These are phyloP conservation scores for Ophioninae sp. DNA, from an alignment of 2,888 invertebrate genomes.

Conservation along the genomic window DNA sequence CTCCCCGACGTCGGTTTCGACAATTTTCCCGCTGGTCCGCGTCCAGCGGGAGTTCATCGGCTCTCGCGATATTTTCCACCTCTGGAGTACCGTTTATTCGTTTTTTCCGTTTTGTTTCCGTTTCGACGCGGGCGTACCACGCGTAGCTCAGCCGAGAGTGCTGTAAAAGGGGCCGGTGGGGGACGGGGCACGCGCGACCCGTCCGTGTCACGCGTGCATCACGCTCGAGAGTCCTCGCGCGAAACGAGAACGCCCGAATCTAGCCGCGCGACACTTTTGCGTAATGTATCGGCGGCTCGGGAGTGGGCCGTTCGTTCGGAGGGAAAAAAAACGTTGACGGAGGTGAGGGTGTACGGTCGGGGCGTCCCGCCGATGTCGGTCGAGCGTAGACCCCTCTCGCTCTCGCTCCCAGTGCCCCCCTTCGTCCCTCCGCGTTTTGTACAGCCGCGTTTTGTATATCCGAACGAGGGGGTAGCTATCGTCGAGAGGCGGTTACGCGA, in stretches of 20 bases:
- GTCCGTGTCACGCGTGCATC: not conserved
- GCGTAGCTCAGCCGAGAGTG: constrained; percentile 53
- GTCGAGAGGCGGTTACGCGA: no score
- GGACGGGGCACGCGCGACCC: constrained; percentile 39
- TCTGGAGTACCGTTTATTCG: not conserved
- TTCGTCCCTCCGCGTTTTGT: constrained; percentile 3
- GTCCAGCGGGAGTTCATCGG: no score
- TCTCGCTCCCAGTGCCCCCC: constrained; percentile 1
- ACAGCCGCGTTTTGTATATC: no score
- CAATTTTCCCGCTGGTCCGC: no score
- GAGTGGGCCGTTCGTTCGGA: constrained; percentile 79
- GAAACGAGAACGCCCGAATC: not conserved
- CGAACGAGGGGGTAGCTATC: no score
- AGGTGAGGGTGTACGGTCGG: no score
- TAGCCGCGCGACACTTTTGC: constrained; percentile 45
- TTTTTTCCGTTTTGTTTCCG: not conserved
- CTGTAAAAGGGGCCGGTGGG: constrained; percentile 18
- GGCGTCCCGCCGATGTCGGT: constrained; percentile 68
- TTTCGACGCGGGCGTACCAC: no score
- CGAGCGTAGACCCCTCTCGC: constrained; percentile 57
- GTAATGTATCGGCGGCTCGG: constrained; percentile 80
- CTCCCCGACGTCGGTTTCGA: no score
- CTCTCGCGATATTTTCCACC: no score
- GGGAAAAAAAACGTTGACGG: constrained; percentile 77
- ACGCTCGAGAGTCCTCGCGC: not conserved